These are phyloP conservation scores for Zaprionus bogoriensis DNA, from an alignment of 2,888 invertebrate species.

Conservation along the genomic window DNA sequence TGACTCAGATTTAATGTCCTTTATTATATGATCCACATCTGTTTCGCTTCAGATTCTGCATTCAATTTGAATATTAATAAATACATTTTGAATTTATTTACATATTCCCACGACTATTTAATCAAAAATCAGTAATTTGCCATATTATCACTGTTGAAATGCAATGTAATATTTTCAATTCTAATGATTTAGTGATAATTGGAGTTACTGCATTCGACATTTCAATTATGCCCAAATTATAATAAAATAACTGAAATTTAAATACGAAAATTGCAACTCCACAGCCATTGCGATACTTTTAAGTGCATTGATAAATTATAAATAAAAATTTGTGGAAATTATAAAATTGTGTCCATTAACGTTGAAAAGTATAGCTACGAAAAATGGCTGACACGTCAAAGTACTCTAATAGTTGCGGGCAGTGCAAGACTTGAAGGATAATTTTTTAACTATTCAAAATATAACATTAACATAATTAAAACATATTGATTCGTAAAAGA, in stretches of 20 bases:
- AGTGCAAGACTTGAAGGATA: too few species aligned
- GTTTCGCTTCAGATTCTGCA: too few species aligned
- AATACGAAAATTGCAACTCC: conserved; percentile 33
- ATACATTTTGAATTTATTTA: too few species aligned
- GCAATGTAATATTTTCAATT: not conserved
- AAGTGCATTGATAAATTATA: conserved; percentile 30
- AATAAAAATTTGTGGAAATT: conserved; percentile 47
- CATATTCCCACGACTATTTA: too few species aligned
- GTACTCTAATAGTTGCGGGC: too few species aligned
- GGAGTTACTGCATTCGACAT: conserved; percentile 17
- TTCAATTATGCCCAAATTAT: conserved; percentile 20
- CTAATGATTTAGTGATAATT: not conserved
- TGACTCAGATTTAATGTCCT: too few species aligned
- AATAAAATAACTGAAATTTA: conserved; percentile 28
- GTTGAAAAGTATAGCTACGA: conserved; percentile 30
- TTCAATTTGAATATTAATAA: too few species aligned
- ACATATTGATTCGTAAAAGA: too few species aligned
- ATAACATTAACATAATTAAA: too few species aligned
- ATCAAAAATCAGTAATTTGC: not conserved
- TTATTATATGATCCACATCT: too few species aligned
- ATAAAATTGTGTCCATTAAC: conserved; percentile 40
- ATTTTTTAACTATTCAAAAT: too few species aligned
- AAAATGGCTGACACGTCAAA: conserved; percentile 39
- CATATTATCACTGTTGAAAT: not conserved
- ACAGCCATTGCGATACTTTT: not conserved